Evolutionary conservation across 2,797 vertebrate genomes (phyloP).

Genomic region (Streptopelia turtur): DNA sequence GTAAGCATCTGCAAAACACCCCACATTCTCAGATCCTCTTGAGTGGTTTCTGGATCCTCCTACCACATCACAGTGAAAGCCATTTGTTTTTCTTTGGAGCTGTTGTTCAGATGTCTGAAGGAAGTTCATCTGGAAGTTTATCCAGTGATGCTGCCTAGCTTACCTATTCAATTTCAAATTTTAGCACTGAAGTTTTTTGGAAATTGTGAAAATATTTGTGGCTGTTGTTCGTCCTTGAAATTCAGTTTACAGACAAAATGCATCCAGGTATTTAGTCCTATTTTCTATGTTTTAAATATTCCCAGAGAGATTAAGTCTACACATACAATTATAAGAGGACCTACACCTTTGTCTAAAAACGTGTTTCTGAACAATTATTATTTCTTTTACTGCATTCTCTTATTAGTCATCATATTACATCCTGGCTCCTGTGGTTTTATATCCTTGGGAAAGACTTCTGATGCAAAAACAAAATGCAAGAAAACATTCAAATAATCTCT

Average conservation of each 20-base stretch:
- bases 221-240: not conserved
- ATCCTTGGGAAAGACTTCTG: not conserved
- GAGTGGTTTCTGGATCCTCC: not conserved
- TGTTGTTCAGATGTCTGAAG: not conserved
- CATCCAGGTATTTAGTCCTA: not conserved
- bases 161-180: not conserved
- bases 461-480: not conserved
- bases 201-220: not conserved
- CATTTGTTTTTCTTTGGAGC: not conserved
- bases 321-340: not conserved
- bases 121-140: not conserved
- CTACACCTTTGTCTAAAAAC: not conserved
- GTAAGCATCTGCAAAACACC: not conserved
- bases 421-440: not conserved
- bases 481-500: not conserved
- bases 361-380: not conserved
- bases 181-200: accelerated
- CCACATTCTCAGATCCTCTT: not conserved
- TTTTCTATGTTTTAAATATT: not conserved
- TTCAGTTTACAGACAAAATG: not conserved
- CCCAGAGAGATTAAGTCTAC: not conserved
- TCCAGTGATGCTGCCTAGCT: not conserved
- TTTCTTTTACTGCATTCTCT: not conserved
- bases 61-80: not conserved
- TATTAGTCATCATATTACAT: not conserved